phyloP scores from a whole-genome alignment of 2,113 vertebrate species.

The Sinosuthora webbiana region DNA sequence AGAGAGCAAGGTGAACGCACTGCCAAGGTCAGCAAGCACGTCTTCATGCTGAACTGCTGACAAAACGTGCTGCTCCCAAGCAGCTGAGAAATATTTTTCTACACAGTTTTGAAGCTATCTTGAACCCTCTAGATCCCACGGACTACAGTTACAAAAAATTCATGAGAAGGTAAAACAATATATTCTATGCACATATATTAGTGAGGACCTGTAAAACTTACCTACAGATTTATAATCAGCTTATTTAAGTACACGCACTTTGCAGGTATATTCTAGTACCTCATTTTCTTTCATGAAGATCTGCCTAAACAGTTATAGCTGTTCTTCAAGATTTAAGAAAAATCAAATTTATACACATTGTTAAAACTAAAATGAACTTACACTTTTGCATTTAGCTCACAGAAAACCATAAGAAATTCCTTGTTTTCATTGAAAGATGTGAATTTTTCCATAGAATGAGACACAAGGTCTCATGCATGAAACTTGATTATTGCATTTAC shows the following conservation, averaged over 20 bases:
- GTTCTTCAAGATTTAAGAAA: neutral
- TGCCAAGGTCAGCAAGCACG: neutral
- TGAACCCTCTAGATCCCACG: neutral
- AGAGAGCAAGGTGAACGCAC: neutral
- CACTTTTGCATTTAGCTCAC: neutral
- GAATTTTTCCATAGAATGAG: neutral
- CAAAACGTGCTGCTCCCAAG: neutral
- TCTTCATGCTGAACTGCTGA: neutral
- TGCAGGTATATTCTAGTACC: neutral
- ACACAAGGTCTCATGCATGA: neutral
- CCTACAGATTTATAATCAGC: neutral
- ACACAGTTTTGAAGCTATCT: neutral
- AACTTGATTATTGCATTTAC: neutral
- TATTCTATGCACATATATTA: neutral
- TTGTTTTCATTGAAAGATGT: neutral
- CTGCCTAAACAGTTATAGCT: neutral
- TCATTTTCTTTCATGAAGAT: neutral
- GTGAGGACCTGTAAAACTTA: neutral
- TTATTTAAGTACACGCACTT: neutral
- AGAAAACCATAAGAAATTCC: neutral
- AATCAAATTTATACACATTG: neutral
- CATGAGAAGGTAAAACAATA: neutral
- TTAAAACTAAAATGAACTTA: neutral
- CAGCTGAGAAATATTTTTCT: neutral
- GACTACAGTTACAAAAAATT: neutral